Evolutionary conservation across 2,797 vertebrate genomes (phyloP).

Genomic region (Pitangus sulphuratus): DNA sequence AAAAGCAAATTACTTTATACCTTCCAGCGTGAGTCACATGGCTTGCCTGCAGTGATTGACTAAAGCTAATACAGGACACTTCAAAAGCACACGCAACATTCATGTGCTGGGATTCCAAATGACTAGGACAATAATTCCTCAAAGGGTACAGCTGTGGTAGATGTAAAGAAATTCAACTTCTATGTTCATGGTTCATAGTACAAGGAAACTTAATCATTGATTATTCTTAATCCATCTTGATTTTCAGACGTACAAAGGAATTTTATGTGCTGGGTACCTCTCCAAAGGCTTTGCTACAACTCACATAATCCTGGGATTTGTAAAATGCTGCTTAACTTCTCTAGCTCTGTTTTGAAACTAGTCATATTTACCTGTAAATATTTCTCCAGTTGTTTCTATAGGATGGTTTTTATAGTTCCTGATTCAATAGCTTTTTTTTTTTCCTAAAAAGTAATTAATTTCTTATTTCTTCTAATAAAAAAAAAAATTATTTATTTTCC

Average conservation of each 20-base stretch:
- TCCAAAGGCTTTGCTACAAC: background rate
- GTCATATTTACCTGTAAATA: background rate
- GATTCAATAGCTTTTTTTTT: background rate
- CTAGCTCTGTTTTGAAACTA: background rate
- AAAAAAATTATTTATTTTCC: background rate
- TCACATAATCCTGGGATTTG: background rate
- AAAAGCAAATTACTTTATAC: background rate
- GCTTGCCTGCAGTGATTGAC: background rate
- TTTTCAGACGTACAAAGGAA: background rate
- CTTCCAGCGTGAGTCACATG: rapidly evolving
- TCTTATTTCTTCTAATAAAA: background rate
- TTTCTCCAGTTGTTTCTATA: background rate
- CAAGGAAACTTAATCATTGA: background rate
- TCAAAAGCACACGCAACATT: background rate
- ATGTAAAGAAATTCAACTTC: background rate
- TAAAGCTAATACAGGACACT: background rate
- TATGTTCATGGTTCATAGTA: background rate
- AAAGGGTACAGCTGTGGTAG: background rate
- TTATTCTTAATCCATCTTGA: background rate
- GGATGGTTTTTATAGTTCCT: background rate
- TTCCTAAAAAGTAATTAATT: background rate
- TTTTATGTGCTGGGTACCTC: background rate
- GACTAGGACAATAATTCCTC: background rate
- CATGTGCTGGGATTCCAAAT: background rate
- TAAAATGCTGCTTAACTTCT: background rate